Conservation (phyloP, 2,113 vertebrate species). For the Pygoscelis adeliae region DNA sequence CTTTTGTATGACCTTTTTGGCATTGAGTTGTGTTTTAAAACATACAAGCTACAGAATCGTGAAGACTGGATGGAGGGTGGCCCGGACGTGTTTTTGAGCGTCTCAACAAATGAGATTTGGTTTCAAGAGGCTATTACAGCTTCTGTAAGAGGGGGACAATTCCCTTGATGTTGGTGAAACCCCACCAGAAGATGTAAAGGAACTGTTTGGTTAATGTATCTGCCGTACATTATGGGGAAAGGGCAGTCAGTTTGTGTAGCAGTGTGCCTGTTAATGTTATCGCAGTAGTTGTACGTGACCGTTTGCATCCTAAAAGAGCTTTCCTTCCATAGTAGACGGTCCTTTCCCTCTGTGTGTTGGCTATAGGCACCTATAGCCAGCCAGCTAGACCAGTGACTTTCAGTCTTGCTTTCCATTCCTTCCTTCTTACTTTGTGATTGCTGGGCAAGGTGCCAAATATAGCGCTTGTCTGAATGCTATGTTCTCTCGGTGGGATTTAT, state of each 20-base stretch:
- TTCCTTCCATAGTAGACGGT: background rate
- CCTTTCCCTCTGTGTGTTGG: background rate
- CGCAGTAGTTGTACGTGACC: background rate
- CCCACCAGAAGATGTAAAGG: background rate
- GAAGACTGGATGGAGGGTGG: background rate
- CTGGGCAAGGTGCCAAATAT: background rate
- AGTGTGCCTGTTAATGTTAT: background rate
- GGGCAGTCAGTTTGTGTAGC: background rate
- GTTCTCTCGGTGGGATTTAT: background rate
- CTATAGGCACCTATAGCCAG: background rate
- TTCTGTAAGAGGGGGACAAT: background rate
- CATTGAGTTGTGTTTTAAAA: background rate
- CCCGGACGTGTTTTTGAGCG: background rate
- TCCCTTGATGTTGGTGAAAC: background rate
- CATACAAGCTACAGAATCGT: background rate
- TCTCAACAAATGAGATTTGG: background rate
- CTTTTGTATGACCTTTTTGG: background rate
- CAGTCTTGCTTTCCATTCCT: background rate
- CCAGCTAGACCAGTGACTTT: background rate
- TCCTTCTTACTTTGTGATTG: background rate
- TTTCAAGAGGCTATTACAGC: background rate
- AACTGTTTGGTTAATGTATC: background rate
- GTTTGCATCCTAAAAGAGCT: background rate
- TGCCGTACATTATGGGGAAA: background rate
- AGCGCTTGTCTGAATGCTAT: background rate